Conservation (phyloP, 2,888 invertebrate genomes). For the Drosophila quinaria region DNA sequence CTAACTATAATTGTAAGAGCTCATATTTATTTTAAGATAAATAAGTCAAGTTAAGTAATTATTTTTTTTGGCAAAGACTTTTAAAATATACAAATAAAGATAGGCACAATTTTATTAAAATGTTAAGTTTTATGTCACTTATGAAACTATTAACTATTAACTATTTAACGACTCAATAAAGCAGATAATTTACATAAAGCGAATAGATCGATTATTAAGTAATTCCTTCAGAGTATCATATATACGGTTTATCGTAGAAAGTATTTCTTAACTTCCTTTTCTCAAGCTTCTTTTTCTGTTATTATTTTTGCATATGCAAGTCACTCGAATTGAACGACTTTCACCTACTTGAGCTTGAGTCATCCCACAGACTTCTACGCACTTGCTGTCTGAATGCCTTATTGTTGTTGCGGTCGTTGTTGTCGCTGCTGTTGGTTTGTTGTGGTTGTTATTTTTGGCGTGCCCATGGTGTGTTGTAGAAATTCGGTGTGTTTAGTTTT, state of each 20-base stretch:
- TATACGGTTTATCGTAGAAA: constrained; percentile 33
- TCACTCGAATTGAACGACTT: constrained; percentile 73
- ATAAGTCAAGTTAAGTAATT: neutral
- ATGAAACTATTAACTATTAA: too few relatives aligned
- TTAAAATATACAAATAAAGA: neutral
- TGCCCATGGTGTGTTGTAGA: constrained; percentile 60
- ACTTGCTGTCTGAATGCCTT: constrained; percentile 59
- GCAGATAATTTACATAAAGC: neutral
- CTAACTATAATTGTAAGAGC: neutral
- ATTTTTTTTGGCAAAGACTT: neutral
- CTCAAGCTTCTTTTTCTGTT: constrained; percentile 14
- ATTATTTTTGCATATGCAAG: constrained; percentile 78
- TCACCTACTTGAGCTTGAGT: constrained; percentile 75
- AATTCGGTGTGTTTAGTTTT: constrained; percentile 57
- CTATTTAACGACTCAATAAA: neutral
- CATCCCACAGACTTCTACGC: constrained; percentile 70
- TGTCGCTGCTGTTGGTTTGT: constrained; percentile 22
- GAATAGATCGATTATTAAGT: constrained; percentile 11
- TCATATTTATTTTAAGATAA: neutral
- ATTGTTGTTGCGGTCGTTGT: constrained; percentile 18
- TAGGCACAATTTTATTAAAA: neutral
- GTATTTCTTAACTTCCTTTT: constrained; percentile 30
- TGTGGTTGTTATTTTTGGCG: constrained; percentile 49
- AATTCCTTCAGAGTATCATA: constrained; percentile 32
- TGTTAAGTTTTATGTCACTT: too few relatives aligned